Evolutionary conservation across 2,888 invertebrate genomes (phyloP).

Genomic region (Chrysina gloriosa): DNA sequence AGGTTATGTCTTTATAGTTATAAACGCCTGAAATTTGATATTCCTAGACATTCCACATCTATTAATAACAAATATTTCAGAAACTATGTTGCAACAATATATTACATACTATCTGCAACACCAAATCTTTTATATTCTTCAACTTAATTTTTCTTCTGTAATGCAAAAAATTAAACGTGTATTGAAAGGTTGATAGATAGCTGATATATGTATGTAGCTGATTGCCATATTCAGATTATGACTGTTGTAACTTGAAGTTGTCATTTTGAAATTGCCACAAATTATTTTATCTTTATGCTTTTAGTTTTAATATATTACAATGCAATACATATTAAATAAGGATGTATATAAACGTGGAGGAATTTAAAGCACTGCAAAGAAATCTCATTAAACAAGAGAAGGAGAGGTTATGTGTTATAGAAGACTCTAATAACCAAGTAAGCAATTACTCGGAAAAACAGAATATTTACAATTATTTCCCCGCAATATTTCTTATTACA

Average conservation of each 20-base stretch:
- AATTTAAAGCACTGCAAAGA: constrained; percentile 54
- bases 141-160: not conserved
- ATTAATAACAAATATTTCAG: no score
- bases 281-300: not conserved
- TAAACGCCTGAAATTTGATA: no score
- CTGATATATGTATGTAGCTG: not conserved
- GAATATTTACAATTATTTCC: no score
- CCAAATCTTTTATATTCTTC: not conserved
- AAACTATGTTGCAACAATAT: no score
- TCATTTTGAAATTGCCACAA: constrained; percentile 30
- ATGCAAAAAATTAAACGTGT: not conserved
- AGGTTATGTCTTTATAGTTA: no score
- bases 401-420: constrained; percentile 51
- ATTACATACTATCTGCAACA: no score
- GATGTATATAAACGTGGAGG: constrained; percentile 53
- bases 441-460: no score
- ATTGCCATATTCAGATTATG: not conserved
- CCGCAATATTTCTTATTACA: no score
- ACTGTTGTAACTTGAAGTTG: not conserved
- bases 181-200: not conserved
- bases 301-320: not conserved
- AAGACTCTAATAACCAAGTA: constrained; percentile 42
- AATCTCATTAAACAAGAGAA: constrained; percentile 52
- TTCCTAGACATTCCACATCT: no score
- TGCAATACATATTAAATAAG: not conserved